phyloP scores from a whole-genome alignment of 2,888 invertebrate genomes.

The Dascillus cervinus region DNA sequence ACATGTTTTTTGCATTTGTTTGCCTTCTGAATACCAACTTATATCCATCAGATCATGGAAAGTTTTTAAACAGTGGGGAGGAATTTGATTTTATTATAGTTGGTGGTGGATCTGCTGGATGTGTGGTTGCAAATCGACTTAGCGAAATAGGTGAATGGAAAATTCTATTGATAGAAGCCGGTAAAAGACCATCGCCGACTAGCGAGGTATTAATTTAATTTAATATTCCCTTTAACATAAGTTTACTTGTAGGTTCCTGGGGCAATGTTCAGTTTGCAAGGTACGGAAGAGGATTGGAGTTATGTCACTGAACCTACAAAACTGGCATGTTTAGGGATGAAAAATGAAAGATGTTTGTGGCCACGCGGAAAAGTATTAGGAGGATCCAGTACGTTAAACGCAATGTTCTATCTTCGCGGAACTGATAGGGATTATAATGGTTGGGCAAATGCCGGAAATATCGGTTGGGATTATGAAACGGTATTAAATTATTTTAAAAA shows the following conservation, averaged over 20 bases:
- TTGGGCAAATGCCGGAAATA: conserved; percentile 75
- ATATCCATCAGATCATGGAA: no score
- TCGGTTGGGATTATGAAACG: conserved; percentile 76
- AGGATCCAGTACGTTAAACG: conserved; percentile 78
- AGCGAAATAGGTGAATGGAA: no score
- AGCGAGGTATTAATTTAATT: no score
- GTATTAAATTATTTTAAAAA: conserved; percentile 76
- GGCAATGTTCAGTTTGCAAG: conserved; percentile 27
- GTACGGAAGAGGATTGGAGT: conserved; percentile 30
- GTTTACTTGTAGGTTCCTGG: conserved; percentile 30
- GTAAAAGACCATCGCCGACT: no score
- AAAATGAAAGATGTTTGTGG: conserved; percentile 79
- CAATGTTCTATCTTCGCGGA: conserved; percentile 85
- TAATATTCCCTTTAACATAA: no score
- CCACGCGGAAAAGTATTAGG: conserved; percentile 83
- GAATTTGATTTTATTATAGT: no score
- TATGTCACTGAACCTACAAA: conserved; percentile 26
- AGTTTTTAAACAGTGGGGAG: no score
- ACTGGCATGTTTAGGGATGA: conserved; percentile 62
- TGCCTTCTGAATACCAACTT: no score
- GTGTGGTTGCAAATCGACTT: no score
- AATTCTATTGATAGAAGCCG: no score
- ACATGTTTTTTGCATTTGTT: no score
- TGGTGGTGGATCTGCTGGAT: no score
- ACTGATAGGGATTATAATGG: conserved; percentile 77